Percentiles rank a stretch among this genome's conserved stretches.
phyloP scores from a whole-genome alignment of 2,797 vertebrate species.

The Clarias laeviceps region DNA sequence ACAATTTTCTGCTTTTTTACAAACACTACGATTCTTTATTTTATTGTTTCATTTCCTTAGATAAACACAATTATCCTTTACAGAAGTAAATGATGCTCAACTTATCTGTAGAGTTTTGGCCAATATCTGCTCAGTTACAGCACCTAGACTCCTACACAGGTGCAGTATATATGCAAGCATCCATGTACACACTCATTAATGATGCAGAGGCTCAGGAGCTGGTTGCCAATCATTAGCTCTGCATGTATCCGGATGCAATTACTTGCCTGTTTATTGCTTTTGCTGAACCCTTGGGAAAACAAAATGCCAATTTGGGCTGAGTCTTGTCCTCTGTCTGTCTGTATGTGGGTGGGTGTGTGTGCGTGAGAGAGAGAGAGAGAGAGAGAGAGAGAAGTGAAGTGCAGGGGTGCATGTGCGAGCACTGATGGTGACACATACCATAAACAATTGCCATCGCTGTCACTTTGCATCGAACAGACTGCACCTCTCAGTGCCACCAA shows the following conservation, averaged over 20 bases:
- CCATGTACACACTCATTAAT: background rate
- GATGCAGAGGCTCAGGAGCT: background rate
- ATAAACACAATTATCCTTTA: background rate
- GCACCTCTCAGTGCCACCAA: background rate
- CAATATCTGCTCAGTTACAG: background rate
- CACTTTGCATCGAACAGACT: background rate
- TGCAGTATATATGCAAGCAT: background rate
- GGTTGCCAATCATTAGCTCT: background rate
- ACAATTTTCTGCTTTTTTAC: too few species aligned
- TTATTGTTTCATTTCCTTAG: background rate
- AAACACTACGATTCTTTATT: background rate
- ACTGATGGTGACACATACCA: conserved; percentile 1
- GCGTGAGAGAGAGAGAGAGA: background rate
- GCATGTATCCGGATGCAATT: background rate
- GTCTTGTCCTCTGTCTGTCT: background rate
- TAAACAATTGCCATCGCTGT: background rate
- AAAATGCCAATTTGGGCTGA: background rate
- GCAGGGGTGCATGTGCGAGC: background rate
- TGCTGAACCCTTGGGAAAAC: background rate
- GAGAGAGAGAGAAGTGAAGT: background rate
- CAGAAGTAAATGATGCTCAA: background rate
- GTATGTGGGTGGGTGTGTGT: background rate
- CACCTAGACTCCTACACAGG: background rate
- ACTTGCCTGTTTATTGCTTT: conserved; percentile 1
- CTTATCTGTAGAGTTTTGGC: background rate